phyloP scores from a whole-genome alignment of 2,888 invertebrate species.

The Lepidocyrtoides sp. region DNA sequence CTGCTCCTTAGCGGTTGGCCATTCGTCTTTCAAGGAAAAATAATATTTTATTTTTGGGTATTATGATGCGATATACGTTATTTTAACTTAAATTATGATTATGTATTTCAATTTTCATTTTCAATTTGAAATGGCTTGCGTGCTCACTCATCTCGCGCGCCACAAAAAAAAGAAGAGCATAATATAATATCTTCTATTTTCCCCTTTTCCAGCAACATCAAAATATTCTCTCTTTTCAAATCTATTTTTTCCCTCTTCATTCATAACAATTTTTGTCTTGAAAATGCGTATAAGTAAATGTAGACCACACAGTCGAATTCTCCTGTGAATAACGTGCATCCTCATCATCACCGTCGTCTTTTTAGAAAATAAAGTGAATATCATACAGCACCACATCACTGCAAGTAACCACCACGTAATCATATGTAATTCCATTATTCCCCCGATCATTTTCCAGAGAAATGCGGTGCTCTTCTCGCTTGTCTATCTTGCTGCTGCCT shows the following conservation, averaged over 20 bases:
- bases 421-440: slow-evolving; percentile 40
- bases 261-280: slow-evolving; percentile 9
- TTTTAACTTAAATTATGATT: slow-evolving; percentile 53
- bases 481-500: not conserved
- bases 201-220: not conserved
- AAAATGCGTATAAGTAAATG: slow-evolving; percentile 25
- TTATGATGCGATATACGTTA: slow-evolving; percentile 2
- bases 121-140: slow-evolving; percentile 77
- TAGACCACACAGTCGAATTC: slow-evolving; percentile 70
- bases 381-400: not conserved
- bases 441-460: slow-evolving; percentile 51
- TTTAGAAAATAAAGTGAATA: slow-evolving; percentile 46
- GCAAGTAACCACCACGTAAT: not conserved
- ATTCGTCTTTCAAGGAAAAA: slow-evolving; percentile 65
- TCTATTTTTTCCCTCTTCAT: not conserved
- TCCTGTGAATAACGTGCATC: slow-evolving; percentile 27
- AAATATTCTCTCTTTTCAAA: not conserved
- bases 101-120: slow-evolving; percentile 78
- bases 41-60: not conserved
- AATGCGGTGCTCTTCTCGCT: slow-evolving; percentile 38
- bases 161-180: not conserved
- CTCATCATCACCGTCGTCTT: slow-evolving; percentile 12
- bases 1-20: slow-evolving; percentile 54
- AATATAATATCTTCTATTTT: slow-evolving; percentile 31
- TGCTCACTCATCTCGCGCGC: slow-evolving; percentile 49